phyloP scores from a whole-genome alignment of 2,797 vertebrate species.

The Alfaro cultratus region DNA sequence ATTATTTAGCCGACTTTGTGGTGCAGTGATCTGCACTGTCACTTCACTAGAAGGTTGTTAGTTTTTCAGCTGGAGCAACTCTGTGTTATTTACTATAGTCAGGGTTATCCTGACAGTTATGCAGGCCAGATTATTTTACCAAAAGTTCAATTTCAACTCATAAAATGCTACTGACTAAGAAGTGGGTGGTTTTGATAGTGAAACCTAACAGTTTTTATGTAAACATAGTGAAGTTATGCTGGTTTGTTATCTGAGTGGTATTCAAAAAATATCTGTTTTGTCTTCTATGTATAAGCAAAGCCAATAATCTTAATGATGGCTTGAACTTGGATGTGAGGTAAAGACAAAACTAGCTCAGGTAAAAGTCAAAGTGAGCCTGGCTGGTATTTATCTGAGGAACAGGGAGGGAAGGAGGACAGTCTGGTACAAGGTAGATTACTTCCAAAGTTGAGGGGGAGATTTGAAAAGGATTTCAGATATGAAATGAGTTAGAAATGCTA shows the following conservation, averaged over 20 bases:
- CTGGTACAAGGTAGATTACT: not conserved
- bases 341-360: slow-evolving; percentile 27
- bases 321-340: slow-evolving; percentile 35
- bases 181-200: not conserved
- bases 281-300: not conserved
- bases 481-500: not conserved
- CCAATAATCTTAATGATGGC: slow-evolving; percentile 14
- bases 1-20: not conserved
- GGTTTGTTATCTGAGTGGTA: no score
- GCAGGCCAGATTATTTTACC: not conserved
- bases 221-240: no score
- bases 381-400: slow-evolving; percentile 37
- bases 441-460: not conserved
- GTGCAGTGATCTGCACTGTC: not conserved
- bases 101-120: not conserved
- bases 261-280: not conserved
- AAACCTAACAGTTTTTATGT: no score
- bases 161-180: not conserved
- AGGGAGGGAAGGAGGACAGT: slow-evolving; percentile 4
- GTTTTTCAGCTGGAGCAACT: not conserved
- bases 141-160: not conserved
- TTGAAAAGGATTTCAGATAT: not conserved
- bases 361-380: slow-evolving; percentile 14
- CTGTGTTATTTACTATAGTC: not conserved
- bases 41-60: not conserved